Base-by-base conservation (phyloP, 2,888 invertebrate genomes). In the Patella caerulea region DNA sequence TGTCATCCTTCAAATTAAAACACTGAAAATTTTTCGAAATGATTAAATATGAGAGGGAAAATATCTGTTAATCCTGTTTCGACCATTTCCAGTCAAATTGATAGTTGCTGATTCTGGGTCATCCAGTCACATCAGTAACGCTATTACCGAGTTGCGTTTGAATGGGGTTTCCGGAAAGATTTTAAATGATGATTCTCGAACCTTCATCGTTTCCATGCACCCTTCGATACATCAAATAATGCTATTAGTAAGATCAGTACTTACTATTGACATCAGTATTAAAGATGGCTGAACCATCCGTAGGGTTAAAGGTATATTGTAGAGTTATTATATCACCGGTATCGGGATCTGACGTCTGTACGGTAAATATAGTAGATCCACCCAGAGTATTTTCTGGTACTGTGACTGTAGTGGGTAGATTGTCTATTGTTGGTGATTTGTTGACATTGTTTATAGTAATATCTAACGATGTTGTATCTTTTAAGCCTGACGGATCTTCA, bases 331-430 rank as follows among this genome's bases (percentile, higher is more conserved):
- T n/a, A 65, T 65, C 65, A n/a, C 65, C 65, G 2, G 65, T 65
- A 19, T 65, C 65, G 3, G 65, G 17, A 19, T 65, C 65, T 3
- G n/a, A 19, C 9, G n/a, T 19, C 9, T 65, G n/a, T 19, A 65
- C 65, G 9, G 65, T 65, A 19, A 19, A 65, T 19, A 65, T 65
- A 19, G 65, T 65, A n/a, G 19, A 65, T 65, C 65, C 65, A 2
- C n/a, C 65, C 19, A n/a, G 7, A 11, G 75, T 75, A 70, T 75
- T 70, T 34, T 75, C 75, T 14, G 75, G 70, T 3, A 75, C 12
- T 15, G 29, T 55, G 53, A 52, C 53, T 70, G 52, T 52, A 2
- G 15, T 24, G 15, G 75, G 75, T 19, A 70, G 29, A 24, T 71
- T 70, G 24, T 17, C 70, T 52, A 75, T 70, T 17, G 34, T 56